Conservation (phyloP, 2,888 invertebrate species). For the Chymomyza caudatula region DNA sequence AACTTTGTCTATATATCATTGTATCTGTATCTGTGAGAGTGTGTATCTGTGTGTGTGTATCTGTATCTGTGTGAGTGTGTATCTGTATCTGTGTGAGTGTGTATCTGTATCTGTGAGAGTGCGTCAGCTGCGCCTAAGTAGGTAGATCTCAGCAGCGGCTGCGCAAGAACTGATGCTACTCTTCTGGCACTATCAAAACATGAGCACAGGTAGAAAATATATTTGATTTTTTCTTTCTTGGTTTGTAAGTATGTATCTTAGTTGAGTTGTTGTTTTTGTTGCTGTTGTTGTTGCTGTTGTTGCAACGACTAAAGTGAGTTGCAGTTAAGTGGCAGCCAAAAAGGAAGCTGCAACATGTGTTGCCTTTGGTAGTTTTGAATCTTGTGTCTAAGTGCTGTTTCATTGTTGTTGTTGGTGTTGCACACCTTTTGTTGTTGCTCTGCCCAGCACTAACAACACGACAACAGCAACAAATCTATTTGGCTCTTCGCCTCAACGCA, state of each 20-base stretch:
- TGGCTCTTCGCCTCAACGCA: constrained; percentile 1
- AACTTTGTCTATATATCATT: constrained; percentile 7
- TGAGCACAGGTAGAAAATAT: constrained; percentile 54
- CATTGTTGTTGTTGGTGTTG: constrained; percentile 31
- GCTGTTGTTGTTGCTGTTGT: constrained; percentile 16
- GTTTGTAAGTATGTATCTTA: background rate
- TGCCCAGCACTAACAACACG: constrained; percentile 28
- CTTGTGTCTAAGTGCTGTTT: background rate
- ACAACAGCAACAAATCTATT: constrained; percentile 12
- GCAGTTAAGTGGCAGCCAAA: constrained; percentile 70
- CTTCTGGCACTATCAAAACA: background rate
- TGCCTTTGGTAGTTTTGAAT: constrained; percentile 13
- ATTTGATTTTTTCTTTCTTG: background rate
- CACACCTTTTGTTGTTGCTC: constrained; percentile 54
- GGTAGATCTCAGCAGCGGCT: constrained; percentile 39
- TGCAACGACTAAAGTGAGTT: constrained; percentile 62
- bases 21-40: constrained; percentile 10
- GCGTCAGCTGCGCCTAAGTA: constrained; percentile 54
- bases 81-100: constrained; percentile 15
- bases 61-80: constrained; percentile 10
- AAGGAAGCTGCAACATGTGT: constrained; percentile 71
- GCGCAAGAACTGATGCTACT: background rate
- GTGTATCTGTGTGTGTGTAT: constrained; percentile 17
- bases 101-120: constrained; percentile 12
- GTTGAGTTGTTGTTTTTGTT: constrained; percentile 10